phyloP scores from a whole-genome alignment of 2,113 vertebrate genomes.

The Promerops cafer region DNA sequence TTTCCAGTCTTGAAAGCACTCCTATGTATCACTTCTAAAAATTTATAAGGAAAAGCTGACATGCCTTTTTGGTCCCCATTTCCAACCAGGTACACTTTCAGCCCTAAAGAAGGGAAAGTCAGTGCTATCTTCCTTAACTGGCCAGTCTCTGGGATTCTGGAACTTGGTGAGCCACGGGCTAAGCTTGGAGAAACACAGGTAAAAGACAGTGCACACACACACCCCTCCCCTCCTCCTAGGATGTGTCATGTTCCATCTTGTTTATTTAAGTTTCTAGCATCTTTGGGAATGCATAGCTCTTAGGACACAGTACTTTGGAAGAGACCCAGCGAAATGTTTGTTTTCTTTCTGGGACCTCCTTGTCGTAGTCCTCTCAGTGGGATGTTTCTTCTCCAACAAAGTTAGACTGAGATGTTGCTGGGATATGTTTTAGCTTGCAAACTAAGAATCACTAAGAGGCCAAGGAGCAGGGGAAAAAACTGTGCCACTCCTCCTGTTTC shows the following conservation, averaged over 20 bases:
- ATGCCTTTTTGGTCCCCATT: background rate
- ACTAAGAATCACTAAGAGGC: background rate
- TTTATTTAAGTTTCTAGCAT: background rate
- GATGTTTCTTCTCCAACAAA: background rate
- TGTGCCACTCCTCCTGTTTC: background rate
- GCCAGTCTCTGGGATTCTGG: slow-evolving; percentile 74
- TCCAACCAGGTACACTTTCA: slow-evolving; percentile 85
- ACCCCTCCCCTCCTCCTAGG: background rate
- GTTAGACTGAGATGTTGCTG: background rate
- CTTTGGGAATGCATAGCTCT: background rate
- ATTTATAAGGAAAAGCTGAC: background rate
- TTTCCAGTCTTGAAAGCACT: background rate
- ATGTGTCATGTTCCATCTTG: background rate
- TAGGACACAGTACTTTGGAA: background rate
- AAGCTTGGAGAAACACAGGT: slow-evolving; percentile 77
- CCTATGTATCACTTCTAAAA: background rate
- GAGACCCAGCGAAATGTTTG: background rate
- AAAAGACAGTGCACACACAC: background rate
- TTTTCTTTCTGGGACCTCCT: background rate
- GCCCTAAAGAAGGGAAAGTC: slow-evolving; percentile 69
- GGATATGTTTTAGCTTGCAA: background rate
- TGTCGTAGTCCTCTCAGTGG: background rate
- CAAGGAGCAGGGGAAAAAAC: background rate
- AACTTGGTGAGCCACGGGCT: slow-evolving; percentile 76
- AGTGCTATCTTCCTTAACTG: slow-evolving; percentile 85